phyloP scores from a whole-genome alignment of 2,888 invertebrate genomes.

The Protophormia terraenovae region DNA sequence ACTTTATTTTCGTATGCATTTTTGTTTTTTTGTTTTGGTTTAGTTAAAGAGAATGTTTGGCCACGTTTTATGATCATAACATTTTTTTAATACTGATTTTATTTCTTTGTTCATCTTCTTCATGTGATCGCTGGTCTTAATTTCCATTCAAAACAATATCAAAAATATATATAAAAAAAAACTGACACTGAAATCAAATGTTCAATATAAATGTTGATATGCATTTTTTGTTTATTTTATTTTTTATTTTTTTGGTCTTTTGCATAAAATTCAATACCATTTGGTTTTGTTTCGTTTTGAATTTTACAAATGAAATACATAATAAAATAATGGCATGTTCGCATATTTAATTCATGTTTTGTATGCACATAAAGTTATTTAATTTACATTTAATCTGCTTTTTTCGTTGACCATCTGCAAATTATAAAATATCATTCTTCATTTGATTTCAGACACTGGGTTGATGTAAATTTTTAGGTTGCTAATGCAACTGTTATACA shows the following conservation, averaged over 20 bases:
- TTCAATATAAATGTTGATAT: conserved; percentile 60
- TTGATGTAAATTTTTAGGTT: too few relatives aligned
- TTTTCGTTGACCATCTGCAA: conserved; percentile 58
- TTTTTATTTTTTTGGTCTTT: background rate
- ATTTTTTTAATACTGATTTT: conserved; percentile 11
- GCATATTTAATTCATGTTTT: conserved; percentile 39
- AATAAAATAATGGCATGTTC: conserved; percentile 38
- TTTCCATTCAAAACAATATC: background rate
- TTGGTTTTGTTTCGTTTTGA: background rate
- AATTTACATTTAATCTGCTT: conserved; percentile 65
- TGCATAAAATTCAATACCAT: conserved; percentile 33
- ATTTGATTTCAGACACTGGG: too few relatives aligned
- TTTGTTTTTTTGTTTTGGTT: background rate
- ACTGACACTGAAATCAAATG: conserved; percentile 60
- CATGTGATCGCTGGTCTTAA: conserved; percentile 19
- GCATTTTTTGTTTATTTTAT: background rate
- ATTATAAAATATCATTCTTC: conserved; percentile 43
- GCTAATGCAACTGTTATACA: too few relatives aligned
- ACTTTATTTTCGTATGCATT: background rate
- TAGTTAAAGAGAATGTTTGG: conserved; percentile 51
- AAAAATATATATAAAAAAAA: background rate
- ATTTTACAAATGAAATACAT: too few relatives aligned
- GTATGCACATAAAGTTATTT: conserved; percentile 64
- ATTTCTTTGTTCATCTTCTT: background rate
- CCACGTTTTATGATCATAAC: conserved; percentile 19